These are phyloP conservation scores for Tinamus major DNA, from an alignment of 2,797 vertebrate genomes.

Conservation along the genomic window DNA sequence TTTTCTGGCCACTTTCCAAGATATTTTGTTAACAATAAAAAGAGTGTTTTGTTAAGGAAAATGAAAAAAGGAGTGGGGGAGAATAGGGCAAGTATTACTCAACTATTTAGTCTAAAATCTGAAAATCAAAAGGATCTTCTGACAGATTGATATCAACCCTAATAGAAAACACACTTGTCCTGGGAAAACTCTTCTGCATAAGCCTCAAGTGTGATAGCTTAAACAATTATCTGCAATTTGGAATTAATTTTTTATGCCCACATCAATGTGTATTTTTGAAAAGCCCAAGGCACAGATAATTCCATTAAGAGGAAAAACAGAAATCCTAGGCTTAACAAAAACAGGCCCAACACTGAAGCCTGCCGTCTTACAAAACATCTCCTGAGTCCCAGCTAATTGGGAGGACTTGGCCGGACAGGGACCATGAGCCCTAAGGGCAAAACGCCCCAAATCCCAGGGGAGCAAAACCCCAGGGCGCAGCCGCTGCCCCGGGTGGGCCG, in stretches of 20 bases:
- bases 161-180: slow-evolving; percentile 78
- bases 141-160: slow-evolving; percentile 74
- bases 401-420: background rate
- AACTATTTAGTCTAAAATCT: slow-evolving; percentile 78
- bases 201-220: slow-evolving; percentile 70
- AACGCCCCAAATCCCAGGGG: background rate
- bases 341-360: slow-evolving; percentile 30
- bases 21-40: slow-evolving; percentile 66
- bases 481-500: no score
- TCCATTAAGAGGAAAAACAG: slow-evolving; percentile 40
- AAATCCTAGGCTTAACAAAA: slow-evolving; percentile 51
- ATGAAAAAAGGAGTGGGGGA: slow-evolving; percentile 35
- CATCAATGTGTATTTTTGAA: slow-evolving; percentile 65
- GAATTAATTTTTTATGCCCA: slow-evolving; percentile 73
- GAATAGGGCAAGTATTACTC: slow-evolving; percentile 73
- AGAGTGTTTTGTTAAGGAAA: slow-evolving; percentile 74
- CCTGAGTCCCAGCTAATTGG: background rate
- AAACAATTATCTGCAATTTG: slow-evolving; percentile 73
- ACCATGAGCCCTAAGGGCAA: background rate
- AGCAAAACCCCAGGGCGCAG: no score
- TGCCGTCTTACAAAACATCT: slow-evolving; percentile 47
- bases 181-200: slow-evolving; percentile 63
- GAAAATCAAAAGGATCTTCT: slow-evolving; percentile 77
- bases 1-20: slow-evolving; percentile 61
- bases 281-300: slow-evolving; percentile 67